Evolutionary conservation across 2,888 invertebrate species (phyloP).

Genomic region (Spisula solida): DNA sequence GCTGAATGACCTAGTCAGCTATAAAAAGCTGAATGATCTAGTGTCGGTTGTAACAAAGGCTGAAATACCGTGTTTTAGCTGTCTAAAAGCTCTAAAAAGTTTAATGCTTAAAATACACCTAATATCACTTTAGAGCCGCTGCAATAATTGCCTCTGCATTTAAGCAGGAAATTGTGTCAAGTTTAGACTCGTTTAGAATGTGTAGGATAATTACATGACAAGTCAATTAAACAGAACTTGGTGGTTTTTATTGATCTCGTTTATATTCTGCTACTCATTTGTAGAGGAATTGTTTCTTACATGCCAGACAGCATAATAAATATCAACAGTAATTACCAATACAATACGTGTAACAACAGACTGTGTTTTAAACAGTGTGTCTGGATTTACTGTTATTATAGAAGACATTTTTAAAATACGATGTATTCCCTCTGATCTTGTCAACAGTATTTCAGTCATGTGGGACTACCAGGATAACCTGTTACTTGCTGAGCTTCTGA

Average conservation of each 20-base stretch:
- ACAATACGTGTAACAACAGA: background rate
- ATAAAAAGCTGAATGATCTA: no score
- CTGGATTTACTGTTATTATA: no score
- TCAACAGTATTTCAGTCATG: no score
- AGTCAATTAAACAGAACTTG: background rate
- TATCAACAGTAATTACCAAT: background rate
- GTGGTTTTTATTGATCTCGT: background rate
- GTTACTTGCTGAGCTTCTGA: no score
- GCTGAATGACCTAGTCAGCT: no score
- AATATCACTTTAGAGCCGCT: background rate
- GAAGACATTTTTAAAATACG: no score
- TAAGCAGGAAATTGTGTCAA: slow-evolving; percentile 1
- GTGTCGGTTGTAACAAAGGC: no score
- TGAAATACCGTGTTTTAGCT: no score
- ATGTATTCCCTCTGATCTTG: no score
- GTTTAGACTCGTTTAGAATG: background rate
- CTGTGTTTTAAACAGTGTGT: no score
- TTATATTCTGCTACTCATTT: background rate
- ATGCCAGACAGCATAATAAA: background rate
- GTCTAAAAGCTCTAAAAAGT: no score
- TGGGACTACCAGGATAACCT: no score
- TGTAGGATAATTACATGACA: background rate
- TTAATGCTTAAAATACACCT: background rate
- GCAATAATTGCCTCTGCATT: background rate
- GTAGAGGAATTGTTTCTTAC: background rate